Conservation (phyloP, 2,113 vertebrate genomes). For the Lanius collurio region DNA sequence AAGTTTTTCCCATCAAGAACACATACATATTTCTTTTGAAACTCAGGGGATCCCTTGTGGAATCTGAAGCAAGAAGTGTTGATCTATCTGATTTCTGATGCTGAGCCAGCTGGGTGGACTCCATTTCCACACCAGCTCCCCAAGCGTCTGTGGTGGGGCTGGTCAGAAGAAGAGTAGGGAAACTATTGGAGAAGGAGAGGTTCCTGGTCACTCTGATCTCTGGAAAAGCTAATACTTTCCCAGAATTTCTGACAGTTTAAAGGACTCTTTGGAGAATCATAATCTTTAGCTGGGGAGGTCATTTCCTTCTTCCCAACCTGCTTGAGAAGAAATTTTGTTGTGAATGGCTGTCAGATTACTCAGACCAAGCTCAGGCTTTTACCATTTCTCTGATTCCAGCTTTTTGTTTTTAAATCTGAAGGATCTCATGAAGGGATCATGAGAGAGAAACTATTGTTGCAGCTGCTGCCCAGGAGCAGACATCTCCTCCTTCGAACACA, state of each 20-base stretch:
- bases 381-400: background rate
- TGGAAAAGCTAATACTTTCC: background rate
- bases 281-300: background rate
- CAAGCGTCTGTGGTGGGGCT: accelerated
- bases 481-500: accelerated
- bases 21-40: background rate
- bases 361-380: background rate
- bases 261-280: background rate
- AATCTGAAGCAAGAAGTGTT: background rate
- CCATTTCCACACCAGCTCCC: background rate
- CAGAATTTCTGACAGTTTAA: background rate
- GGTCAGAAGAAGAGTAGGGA: background rate
- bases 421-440: background rate
- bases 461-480: background rate
- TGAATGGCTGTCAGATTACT: background rate
- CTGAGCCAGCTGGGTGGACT: background rate
- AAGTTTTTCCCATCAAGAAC: background rate
- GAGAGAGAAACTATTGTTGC: background rate
- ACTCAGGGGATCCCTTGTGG: background rate
- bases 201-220: background rate
- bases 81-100: background rate
- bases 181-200: background rate
- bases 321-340: background rate
- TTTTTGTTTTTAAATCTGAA: background rate
- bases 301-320: background rate